A percentile compares a stretch with the other conserved stretches of the same genome.
Evolutionary conservation across 2,113 vertebrate species (phyloP).

Genomic region (Micronycteris hirsuta): DNA sequence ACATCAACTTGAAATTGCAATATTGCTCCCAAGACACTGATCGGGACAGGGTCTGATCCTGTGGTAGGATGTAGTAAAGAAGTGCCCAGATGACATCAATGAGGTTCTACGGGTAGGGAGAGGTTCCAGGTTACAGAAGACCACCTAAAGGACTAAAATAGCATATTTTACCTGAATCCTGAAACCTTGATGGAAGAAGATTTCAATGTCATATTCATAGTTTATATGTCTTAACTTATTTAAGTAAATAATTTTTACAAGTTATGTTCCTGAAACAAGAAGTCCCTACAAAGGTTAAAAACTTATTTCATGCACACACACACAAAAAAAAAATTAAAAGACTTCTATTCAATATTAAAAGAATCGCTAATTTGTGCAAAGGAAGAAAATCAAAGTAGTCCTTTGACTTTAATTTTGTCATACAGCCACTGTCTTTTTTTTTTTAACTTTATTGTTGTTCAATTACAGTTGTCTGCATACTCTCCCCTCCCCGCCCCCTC

Average conservation of each 20-base stretch:
- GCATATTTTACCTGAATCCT: not conserved
- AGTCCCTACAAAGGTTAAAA: not conserved
- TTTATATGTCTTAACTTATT: not conserved
- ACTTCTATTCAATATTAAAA: not conserved
- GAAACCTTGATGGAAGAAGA: not conserved
- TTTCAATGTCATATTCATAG: not conserved
- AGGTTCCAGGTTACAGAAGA: not conserved
- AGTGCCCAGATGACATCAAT: not conserved
- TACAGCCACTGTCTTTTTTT: not conserved
- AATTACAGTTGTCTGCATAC: too few relatives aligned
- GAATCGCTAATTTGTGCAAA: not conserved
- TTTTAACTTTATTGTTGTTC: too few relatives aligned
- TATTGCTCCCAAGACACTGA: not conserved
- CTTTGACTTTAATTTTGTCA: not conserved
- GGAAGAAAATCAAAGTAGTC: not conserved
- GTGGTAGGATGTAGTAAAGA: not conserved
- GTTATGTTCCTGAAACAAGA: not conserved
- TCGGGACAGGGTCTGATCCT: not conserved
- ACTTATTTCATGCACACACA: not conserved
- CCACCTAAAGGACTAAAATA: not conserved
- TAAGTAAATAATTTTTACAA: not conserved
- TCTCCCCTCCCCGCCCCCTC: too few relatives aligned
- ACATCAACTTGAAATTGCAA: not conserved
- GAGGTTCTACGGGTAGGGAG: not conserved
- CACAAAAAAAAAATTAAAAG: not conserved